phyloP scores from a whole-genome alignment of 2,888 invertebrate species.

The Limnephilus lunatus region DNA sequence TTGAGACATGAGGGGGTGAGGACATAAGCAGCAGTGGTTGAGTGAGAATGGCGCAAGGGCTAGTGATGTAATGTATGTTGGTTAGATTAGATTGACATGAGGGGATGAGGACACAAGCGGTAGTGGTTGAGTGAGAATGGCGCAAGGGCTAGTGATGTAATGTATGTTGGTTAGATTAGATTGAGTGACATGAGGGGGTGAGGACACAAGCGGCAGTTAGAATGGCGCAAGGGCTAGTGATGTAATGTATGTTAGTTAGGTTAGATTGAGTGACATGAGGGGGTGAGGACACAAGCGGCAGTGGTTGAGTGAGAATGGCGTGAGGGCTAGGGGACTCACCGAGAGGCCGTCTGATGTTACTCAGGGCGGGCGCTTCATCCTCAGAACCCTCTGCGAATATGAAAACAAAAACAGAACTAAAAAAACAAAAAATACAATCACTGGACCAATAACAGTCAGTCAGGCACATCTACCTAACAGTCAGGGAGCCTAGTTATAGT shows the following conservation, averaged over 20 bases:
- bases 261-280: constrained; percentile 37
- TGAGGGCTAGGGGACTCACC: constrained; percentile 73
- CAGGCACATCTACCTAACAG: constrained; percentile 17
- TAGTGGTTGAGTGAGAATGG: constrained; percentile 4
- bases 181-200: background rate
- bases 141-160: constrained; percentile 5
- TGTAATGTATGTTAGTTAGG: background rate
- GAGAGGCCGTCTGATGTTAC: constrained; percentile 78
- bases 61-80: background rate
- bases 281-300: constrained; percentile 31
- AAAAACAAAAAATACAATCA: background rate
- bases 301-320: constrained; percentile 18
- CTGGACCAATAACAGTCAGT: background rate
- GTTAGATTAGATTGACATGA: constrained; percentile 34
- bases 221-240: background rate
- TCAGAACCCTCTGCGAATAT: constrained; percentile 68
- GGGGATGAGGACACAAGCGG: constrained; percentile 25
- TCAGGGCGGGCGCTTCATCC: constrained; percentile 69
- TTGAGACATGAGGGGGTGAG: background rate
- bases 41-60: background rate
- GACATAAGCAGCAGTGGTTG: background rate
- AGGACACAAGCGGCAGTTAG: background rate
- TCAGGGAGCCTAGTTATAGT: constrained; percentile 14
- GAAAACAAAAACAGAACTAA: constrained; percentile 68
- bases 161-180: constrained; percentile 21